Evolutionary conservation across 2,797 vertebrate genomes (phyloP).

Genomic region (Poecilia velifera): DNA sequence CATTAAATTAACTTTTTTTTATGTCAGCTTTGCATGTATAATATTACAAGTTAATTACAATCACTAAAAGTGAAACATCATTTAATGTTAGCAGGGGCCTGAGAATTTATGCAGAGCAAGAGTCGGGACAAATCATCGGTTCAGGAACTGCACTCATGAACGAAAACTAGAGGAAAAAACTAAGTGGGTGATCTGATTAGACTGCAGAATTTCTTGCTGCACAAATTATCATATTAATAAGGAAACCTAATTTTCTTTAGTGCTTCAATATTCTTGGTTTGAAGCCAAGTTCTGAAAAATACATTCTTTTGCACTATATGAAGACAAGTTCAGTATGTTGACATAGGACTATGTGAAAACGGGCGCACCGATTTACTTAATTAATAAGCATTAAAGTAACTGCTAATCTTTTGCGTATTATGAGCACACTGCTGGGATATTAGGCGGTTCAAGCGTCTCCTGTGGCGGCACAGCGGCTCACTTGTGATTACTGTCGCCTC

Average conservation of each 20-base stretch:
- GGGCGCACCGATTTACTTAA: constrained; percentile 52
- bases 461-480: constrained; percentile 49
- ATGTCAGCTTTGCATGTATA: neutral
- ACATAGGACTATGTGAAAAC: constrained; percentile 55
- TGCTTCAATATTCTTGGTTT: constrained; percentile 42
- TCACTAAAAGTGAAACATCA: neutral
- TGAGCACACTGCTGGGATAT: constrained; percentile 40
- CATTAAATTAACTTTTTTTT: neutral
- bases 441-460: constrained; percentile 45
- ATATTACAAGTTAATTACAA: neutral
- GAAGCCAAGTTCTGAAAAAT: constrained; percentile 47
- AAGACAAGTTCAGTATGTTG: constrained; percentile 45
- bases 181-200: constrained; percentile 48
- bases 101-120: constrained; percentile 6
- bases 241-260: constrained; percentile 55
- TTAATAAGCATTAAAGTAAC: constrained; percentile 61
- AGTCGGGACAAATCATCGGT: constrained; percentile 4
- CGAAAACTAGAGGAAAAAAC: constrained; percentile 30
- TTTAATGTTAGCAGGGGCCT: neutral
- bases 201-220: constrained; percentile 46
- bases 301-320: constrained; percentile 33
- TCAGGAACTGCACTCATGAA: constrained; percentile 3
- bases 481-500: constrained; percentile 55
- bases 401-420: constrained; percentile 61
- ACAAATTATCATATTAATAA: constrained; percentile 70